Conservation (phyloP, 2,888 invertebrate genomes). For the Protonemura montana region DNA sequence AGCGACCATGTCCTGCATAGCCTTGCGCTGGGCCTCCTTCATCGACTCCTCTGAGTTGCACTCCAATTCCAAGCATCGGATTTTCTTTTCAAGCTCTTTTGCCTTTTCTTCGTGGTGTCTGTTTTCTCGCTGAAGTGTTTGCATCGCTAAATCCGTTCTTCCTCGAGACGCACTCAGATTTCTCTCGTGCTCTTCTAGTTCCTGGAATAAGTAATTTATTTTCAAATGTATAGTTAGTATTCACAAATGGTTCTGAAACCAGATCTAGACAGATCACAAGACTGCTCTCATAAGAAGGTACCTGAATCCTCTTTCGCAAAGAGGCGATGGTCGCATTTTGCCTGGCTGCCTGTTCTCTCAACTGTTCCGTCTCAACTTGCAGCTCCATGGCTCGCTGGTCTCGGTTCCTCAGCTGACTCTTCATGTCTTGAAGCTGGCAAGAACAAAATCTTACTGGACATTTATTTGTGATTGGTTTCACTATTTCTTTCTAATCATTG, state of each 20-base stretch:
- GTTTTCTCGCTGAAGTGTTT: conserved; percentile 77
- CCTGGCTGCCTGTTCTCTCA: conserved; percentile 81
- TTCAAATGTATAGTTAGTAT: no score
- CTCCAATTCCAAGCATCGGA: conserved; percentile 73
- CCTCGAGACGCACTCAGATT: conserved; percentile 69
- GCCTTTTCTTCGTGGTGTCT: conserved; percentile 77
- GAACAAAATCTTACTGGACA: conserved; percentile 38
- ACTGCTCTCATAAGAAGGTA: conserved; percentile 49
- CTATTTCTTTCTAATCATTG: background rate
- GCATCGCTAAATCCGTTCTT: conserved; percentile 74
- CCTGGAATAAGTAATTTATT: conserved; percentile 58
- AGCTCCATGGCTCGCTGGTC: conserved; percentile 78
- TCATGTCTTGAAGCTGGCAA: conserved; percentile 73
- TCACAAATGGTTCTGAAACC: no score
- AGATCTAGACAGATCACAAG: no score
- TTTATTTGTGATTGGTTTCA: background rate
- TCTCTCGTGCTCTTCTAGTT: conserved; percentile 80
- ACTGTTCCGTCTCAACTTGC: conserved; percentile 80
- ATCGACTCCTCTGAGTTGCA: conserved; percentile 77
- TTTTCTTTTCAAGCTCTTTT: conserved; percentile 77
- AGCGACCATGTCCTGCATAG: conserved; percentile 75
- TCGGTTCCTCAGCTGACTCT: conserved; percentile 73
- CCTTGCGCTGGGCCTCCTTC: conserved; percentile 68
- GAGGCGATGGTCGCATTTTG: conserved; percentile 83
- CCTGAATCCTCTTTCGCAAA: conserved; percentile 76